Conservation (phyloP, 2,113 vertebrate genomes). For the Saimiri boliviensis region DNA sequence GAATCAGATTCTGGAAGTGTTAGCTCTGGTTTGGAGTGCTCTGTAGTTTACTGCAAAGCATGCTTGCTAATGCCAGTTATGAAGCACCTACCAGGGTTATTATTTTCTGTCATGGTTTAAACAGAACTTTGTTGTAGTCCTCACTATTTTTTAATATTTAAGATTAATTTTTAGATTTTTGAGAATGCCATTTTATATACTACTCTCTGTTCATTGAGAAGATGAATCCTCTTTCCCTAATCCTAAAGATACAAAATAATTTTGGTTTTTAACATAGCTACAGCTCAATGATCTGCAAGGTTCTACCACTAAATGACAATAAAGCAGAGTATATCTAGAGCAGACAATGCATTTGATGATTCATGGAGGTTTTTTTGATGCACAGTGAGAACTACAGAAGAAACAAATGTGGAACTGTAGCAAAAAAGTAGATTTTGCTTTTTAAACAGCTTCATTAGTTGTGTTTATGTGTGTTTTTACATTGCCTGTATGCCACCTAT, state of each 20-base stretch:
- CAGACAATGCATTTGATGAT: slow-evolving; percentile 3
- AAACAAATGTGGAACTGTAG: neutral
- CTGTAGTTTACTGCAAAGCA: neutral
- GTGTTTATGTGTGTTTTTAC: neutral
- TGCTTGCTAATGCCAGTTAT: neutral
- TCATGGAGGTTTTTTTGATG: slow-evolving; percentile 8
- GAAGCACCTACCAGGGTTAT: neutral
- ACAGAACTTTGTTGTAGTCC: neutral
- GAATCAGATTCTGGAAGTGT: neutral
- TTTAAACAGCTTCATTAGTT: neutral
- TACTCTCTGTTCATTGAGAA: neutral
- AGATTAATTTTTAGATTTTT: slow-evolving; percentile 20
- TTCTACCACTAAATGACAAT: slow-evolving; percentile 1
- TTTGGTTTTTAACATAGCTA: neutral
- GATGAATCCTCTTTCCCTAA: slow-evolving; percentile 22
- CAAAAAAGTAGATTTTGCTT: neutral
- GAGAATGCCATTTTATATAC: neutral
- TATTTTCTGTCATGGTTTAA: neutral
- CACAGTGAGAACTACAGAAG: neutral
- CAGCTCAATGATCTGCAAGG: neutral
- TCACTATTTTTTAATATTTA: neutral
- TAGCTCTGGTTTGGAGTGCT: neutral
- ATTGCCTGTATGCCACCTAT: neutral
- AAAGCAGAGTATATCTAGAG: slow-evolving; percentile 24
- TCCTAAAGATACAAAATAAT: neutral